A percentile compares a stretch with the other conserved stretches of the same genome.
phyloP scores from a whole-genome alignment of 2,888 invertebrate genomes.

The Xestia c-nigrum region DNA sequence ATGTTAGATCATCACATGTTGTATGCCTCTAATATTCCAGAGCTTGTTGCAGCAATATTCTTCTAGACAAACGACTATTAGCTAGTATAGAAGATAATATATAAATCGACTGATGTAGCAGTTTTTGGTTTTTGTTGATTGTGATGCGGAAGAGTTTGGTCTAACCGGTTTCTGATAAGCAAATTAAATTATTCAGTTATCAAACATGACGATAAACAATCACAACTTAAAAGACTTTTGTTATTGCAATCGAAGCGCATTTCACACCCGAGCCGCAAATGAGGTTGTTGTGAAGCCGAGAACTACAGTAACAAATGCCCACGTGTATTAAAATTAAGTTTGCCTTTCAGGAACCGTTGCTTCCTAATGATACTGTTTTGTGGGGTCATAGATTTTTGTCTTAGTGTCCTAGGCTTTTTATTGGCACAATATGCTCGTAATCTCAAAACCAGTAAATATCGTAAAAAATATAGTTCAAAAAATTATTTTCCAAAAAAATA shows the following conservation, averaged over 20 bases:
- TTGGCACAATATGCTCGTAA: slow-evolving; percentile 28
- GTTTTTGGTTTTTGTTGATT: slow-evolving; percentile 2
- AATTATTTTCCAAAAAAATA: background rate
- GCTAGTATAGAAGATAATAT: slow-evolving; percentile 17
- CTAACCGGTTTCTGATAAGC: slow-evolving; percentile 15
- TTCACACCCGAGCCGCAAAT: too few relatives aligned
- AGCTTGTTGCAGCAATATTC: slow-evolving; percentile 1
- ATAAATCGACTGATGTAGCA: slow-evolving; percentile 45
- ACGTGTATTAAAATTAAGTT: background rate
- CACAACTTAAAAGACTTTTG: background rate
- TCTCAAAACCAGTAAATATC: background rate
- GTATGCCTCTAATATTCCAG: background rate
- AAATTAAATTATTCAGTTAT: background rate
- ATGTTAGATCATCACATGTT: background rate
- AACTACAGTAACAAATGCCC: too few relatives aligned
- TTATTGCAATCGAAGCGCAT: too few relatives aligned
- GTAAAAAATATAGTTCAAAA: background rate
- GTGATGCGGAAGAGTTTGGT: slow-evolving; percentile 2
- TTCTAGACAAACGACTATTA: slow-evolving; percentile 1
- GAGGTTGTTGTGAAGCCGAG: too few relatives aligned
- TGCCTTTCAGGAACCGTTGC: slow-evolving; percentile 14
- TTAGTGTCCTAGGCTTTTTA: background rate
- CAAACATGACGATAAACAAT: background rate
- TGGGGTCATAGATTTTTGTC: slow-evolving; percentile 11
- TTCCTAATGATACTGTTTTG: background rate